These are phyloP conservation scores for Nesometra sesokonis DNA, from an alignment of 35 echinoderm and acorn worm genomes.

Conservation along the genomic window DNA sequence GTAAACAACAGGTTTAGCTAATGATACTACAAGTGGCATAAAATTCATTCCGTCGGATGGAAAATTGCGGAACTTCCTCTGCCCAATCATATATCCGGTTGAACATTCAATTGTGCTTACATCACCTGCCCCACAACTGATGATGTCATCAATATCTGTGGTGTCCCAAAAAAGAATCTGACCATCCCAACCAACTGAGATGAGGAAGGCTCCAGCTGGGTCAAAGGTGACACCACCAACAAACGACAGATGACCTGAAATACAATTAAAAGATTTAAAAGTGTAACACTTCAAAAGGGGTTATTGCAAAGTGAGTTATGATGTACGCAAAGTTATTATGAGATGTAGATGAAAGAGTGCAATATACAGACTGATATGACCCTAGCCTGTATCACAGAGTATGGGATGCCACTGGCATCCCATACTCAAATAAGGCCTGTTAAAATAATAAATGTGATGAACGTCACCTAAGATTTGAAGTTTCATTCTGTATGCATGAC, in stretches of 20 bases:
- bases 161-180: constrained; percentile 62
- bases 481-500: too few relatives aligned
- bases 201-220: constrained; percentile 29
- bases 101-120: constrained; percentile 36
- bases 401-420: too few relatives aligned
- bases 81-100: constrained; percentile 57
- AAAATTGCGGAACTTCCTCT: neutral
- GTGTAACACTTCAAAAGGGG: neutral
- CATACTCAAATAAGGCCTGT: too few relatives aligned
- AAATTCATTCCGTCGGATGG: neutral
- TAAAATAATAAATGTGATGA: too few relatives aligned
- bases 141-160: constrained; percentile 60
- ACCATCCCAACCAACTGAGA: constrained; percentile 66
- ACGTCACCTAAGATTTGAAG: too few relatives aligned
- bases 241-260: constrained; percentile 65
- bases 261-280: neutral
- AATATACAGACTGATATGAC: neutral
- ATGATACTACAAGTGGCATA: neutral
- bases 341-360: neutral
- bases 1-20: neutral
- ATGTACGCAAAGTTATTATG: too few relatives aligned
- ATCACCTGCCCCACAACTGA: constrained; percentile 26
- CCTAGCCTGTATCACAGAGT: neutral
- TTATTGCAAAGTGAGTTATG: neutral
- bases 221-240: constrained; percentile 55